phyloP scores from a whole-genome alignment of 2,888 invertebrate species.

The Branchipolynoe longqiensis region DNA sequence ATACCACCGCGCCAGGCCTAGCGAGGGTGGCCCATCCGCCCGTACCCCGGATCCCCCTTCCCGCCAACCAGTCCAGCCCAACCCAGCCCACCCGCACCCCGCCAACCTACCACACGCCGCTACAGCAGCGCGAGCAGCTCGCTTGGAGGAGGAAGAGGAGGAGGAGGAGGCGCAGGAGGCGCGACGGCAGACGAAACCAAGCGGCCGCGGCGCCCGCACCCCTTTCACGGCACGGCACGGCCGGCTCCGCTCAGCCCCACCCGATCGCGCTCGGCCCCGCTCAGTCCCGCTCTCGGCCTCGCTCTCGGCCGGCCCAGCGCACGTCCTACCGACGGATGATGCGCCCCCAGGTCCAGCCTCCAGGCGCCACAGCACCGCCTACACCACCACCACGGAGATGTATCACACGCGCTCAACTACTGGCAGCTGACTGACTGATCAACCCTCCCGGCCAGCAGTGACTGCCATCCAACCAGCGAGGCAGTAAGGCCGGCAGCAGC shows the following conservation, averaged over 20 bases:
- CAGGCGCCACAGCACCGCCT: neutral
- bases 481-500: too few relatives aligned
- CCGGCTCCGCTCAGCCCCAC: too few relatives aligned
- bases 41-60: too few relatives aligned
- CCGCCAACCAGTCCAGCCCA: too few relatives aligned
- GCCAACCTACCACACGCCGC: too few relatives aligned
- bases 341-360: neutral
- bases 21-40: too few relatives aligned
- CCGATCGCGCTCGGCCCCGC: neutral
- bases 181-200: slow-evolving; percentile 45
- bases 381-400: neutral
- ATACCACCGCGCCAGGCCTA: slow-evolving; percentile 1
- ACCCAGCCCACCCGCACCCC: too few relatives aligned
- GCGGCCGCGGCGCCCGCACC: slow-evolving; percentile 2
- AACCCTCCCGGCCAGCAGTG: neutral
- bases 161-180: neutral
- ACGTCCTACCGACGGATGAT: neutral
- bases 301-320: neutral
- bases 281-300: neutral
- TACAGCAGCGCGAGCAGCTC: neutral
- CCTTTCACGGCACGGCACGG: too few relatives aligned
- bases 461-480: too few relatives aligned
- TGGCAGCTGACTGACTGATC: neutral
- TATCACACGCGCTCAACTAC: neutral
- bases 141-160: neutral